Conservation (phyloP, 2,888 invertebrate genomes). For the Nowickia ferox region DNA sequence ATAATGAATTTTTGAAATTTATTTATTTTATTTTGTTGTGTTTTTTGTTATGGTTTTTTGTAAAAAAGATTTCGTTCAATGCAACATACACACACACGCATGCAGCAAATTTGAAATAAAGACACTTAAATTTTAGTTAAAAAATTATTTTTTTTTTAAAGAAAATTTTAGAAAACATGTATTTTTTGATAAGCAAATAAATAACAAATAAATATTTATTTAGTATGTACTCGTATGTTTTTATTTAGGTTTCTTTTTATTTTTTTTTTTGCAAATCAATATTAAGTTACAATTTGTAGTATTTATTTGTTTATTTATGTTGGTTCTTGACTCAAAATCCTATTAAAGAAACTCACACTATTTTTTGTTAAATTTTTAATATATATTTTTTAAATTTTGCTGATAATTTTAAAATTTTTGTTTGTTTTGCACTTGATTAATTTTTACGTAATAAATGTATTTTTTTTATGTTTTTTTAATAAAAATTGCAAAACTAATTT, state of each 20-base stretch:
- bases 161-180: slow-evolving; percentile 27
- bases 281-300: slow-evolving; percentile 5
- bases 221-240: neutral
- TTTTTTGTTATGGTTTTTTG: neutral
- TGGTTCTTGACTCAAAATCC: neutral
- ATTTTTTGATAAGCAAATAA: slow-evolving; percentile 45
- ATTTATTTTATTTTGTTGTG: slow-evolving; percentile 58
- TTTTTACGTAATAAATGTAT: slow-evolving; percentile 56
- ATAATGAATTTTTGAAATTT: slow-evolving; percentile 73
- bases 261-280: neutral
- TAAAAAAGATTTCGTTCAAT: slow-evolving; percentile 1
- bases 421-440: slow-evolving; percentile 26
- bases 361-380: slow-evolving; percentile 24
- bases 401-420: slow-evolving; percentile 29
- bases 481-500: neutral
- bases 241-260: neutral
- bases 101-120: slow-evolving; percentile 79
- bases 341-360: slow-evolving; percentile 74
- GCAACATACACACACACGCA: slow-evolving; percentile 49
- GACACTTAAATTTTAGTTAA: slow-evolving; percentile 82
- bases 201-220: slow-evolving; percentile 58
- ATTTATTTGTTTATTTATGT: slow-evolving; percentile 31
- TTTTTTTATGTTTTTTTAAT: slow-evolving; percentile 14
- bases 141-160: slow-evolving; percentile 73
- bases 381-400: slow-evolving; percentile 6